phyloP scores from a whole-genome alignment of 2,113 vertebrate genomes.

The Opisthocomus hoazin region DNA sequence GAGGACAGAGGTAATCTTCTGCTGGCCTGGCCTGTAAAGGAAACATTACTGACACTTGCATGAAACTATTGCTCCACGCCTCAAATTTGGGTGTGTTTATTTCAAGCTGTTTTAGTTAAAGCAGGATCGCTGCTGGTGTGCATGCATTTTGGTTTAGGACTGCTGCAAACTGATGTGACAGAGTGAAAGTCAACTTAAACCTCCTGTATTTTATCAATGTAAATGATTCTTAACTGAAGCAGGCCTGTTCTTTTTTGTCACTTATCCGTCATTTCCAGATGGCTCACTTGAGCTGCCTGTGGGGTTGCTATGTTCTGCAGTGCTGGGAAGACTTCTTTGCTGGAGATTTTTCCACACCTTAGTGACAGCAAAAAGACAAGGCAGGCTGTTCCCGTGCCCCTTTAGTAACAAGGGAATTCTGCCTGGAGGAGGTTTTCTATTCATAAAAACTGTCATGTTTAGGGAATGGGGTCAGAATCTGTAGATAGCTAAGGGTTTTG shows the following conservation, averaged over 20 bases:
- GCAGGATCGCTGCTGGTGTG: neutral
- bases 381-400: neutral
- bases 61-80: neutral
- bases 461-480: neutral
- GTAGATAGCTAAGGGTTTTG: neutral
- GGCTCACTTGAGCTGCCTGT: neutral
- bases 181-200: neutral
- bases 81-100: neutral
- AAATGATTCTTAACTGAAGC: neutral
- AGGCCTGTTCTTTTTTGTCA: neutral
- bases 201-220: neutral
- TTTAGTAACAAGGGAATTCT: slow-evolving; percentile 28
- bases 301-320: neutral
- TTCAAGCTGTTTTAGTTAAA: neutral
- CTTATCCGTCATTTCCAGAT: neutral
- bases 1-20: neutral
- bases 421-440: neutral
- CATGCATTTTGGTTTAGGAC: neutral
- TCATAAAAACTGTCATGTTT: neutral
- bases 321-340: neutral
- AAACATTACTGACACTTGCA: neutral
- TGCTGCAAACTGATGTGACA: neutral
- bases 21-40: neutral
- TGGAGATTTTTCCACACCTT: slow-evolving; percentile 1
- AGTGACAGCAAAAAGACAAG: slow-evolving; percentile 11